Evolutionary conservation across 2,888 invertebrate genomes (phyloP), one percentile per base, ranked within the genome.

Genomic region (Calliphora vomitoria): DNA sequence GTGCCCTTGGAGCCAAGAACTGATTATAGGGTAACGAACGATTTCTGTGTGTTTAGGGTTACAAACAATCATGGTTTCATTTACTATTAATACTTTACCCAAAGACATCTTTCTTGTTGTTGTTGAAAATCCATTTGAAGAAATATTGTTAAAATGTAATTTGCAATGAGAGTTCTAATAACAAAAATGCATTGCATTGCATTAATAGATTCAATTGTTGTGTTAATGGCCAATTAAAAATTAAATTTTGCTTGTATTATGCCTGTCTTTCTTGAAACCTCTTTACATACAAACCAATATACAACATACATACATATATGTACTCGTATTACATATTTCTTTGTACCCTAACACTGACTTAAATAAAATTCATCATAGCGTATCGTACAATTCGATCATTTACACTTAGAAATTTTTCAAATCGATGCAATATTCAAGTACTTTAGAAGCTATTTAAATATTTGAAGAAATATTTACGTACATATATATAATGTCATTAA

Each of bases 1-100:
- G 66, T 88, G 79, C 78, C 85, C 66, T 76, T 82, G 79, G 86
- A 85, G 35, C 66, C 79, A 53, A 84, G 68, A 80, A 55, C 83
- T 53, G 82, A 80, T 64, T 80, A 85, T 82, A 85, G 85, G 85
- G 86, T 87, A 87, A 87, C 78, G 41, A 87, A 76, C 69, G 58
- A 68, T 68, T 75, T 79, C 50, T 89, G 76, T 85, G 76, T 85
- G 76, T 80, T 84, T 74, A 83, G 85, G 86, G 76, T 82, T 76
- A 86, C 20, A 86, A 83, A 58, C 8, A 58, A 87, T 82, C 82
- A 88, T 81, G 53, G 71, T 75, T 79, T 53, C 81, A 80, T 69
- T 60, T 60, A 72, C n/a, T 75, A 58, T 66, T 74, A 82, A 66
- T 74, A 35, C 44, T 55, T 38, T 31, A 72, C 64, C 64, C 55